Evolutionary conservation across 1,140 invertebrate genomes (phyloP).

Genomic region (Drosophila bipectinata): DNA sequence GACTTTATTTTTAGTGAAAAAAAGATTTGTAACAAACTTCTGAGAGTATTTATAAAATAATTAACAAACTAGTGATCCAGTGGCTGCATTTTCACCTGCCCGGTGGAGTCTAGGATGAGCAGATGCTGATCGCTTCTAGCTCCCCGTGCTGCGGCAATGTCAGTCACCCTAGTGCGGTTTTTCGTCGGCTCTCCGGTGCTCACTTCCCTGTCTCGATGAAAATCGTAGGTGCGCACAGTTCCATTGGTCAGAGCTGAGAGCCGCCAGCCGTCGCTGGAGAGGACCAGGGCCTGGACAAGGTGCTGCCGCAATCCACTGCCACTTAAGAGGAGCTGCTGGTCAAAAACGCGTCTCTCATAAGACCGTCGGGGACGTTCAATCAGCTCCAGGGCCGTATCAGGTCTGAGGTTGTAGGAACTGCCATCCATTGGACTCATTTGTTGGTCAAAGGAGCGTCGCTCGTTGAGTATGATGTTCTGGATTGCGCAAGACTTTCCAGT

Average conservation of each 20-base stretch:
- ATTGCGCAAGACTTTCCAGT: slow-evolving; percentile 83
- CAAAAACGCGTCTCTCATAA: slow-evolving; percentile 69
- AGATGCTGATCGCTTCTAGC: slow-evolving; percentile 49
- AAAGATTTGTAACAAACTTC: slow-evolving; percentile 28
- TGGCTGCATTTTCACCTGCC: slow-evolving; percentile 56
- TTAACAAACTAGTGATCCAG: slow-evolving; percentile 56
- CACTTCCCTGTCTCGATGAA: slow-evolving; percentile 66
- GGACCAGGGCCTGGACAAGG: slow-evolving; percentile 64
- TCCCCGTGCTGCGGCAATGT: slow-evolving; percentile 55
- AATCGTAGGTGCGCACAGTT: slow-evolving; percentile 66
- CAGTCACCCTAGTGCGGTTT: slow-evolving; percentile 17
- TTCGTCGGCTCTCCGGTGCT: neutral
- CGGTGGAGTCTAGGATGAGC: slow-evolving; percentile 38
- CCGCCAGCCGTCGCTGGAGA: slow-evolving; percentile 72
- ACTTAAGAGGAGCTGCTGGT: slow-evolving; percentile 72
- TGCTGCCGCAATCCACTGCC: slow-evolving; percentile 67
- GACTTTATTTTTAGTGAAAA: slow-evolving; percentile 45
- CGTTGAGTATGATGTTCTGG: slow-evolving; percentile 81
- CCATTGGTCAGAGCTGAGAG: slow-evolving; percentile 71
- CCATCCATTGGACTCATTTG: slow-evolving; percentile 18
- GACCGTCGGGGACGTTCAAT: slow-evolving; percentile 57
- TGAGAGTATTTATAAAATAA: slow-evolving; percentile 21
- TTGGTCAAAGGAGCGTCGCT: slow-evolving; percentile 66
- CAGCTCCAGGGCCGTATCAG: slow-evolving; percentile 62
- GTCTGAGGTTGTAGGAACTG: slow-evolving; percentile 40